phyloP scores from a whole-genome alignment of 2,113 vertebrate genomes.

The Stigmatopora nigra region DNA sequence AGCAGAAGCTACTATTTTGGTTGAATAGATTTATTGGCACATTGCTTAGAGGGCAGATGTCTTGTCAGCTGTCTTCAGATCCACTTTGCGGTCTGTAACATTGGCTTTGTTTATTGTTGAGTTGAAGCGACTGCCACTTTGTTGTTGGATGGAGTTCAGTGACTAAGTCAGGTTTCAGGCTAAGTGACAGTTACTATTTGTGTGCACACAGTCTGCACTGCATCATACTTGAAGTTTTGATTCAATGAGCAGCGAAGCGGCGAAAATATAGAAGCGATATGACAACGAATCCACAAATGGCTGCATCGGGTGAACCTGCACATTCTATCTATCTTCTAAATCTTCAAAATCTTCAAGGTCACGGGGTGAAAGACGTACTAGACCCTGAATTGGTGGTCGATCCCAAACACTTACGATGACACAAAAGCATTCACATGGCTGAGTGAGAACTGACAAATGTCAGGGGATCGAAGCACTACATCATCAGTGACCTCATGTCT shows the following conservation, averaged over 20 bases:
- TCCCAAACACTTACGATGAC: neutral
- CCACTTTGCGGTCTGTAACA: constrained; percentile 18
- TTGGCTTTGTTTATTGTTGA: constrained; percentile 39
- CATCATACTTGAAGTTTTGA: constrained; percentile 5
- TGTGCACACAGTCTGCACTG: constrained; percentile 25
- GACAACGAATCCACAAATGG: neutral
- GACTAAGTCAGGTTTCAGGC: constrained; percentile 30
- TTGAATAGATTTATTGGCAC: constrained; percentile 36
- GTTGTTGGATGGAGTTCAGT: constrained; percentile 21
- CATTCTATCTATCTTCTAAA: neutral
- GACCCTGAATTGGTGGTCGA: neutral
- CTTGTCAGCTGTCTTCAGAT: constrained; percentile 32
- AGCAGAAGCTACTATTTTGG: constrained; percentile 65
- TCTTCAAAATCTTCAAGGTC: neutral
- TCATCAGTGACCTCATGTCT: neutral
- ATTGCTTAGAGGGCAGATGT: constrained; percentile 38
- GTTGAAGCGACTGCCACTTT: constrained; percentile 14
- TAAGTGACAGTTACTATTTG: constrained; percentile 40
- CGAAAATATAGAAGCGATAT: constrained; percentile 9
- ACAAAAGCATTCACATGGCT: neutral
- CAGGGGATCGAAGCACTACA: neutral
- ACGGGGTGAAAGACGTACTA: neutral
- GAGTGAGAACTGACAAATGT: neutral
- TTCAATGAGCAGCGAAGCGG: constrained; percentile 19
- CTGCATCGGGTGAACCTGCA: neutral